phyloP scores from a whole-genome alignment of 1,140 invertebrate species.

The Muscidifurax raptorellus region DNA sequence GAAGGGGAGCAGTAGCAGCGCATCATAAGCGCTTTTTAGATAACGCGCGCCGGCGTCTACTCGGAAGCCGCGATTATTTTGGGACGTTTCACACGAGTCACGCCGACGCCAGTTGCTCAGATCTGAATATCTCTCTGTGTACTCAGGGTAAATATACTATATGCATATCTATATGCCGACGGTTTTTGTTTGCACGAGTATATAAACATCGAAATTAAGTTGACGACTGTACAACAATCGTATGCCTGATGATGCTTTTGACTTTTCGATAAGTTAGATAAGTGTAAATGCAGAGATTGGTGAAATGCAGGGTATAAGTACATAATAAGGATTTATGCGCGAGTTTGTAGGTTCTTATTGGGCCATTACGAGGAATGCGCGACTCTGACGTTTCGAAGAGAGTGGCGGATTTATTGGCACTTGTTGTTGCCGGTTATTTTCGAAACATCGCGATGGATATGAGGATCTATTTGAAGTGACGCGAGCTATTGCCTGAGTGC shows the following conservation, averaged over 20 bases:
- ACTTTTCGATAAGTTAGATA: no score
- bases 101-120: neutral
- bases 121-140: neutral
- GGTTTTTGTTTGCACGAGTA: neutral
- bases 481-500: neutral
- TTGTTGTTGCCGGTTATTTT: neutral
- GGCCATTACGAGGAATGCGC: neutral
- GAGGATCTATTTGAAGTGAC: no score
- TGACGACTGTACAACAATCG: no score
- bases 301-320: no score
- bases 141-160: neutral
- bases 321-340: neutral
- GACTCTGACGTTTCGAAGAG: neutral
- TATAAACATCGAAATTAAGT: neutral
- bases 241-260: no score
- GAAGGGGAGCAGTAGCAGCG: neutral
- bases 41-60: conserved; percentile 16
- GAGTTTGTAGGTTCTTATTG: neutral
- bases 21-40: conserved; percentile 31
- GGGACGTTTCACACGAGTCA: conserved; percentile 19
- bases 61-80: conserved; percentile 43
- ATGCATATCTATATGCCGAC: neutral
- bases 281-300: no score
- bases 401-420: conserved; percentile 17
- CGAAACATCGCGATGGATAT: neutral